Percentiles rank a stretch among this genome's conserved stretches.
Conservation (phyloP, 2,797 vertebrate genomes). For the Coregonus ussuriensis region DNA sequence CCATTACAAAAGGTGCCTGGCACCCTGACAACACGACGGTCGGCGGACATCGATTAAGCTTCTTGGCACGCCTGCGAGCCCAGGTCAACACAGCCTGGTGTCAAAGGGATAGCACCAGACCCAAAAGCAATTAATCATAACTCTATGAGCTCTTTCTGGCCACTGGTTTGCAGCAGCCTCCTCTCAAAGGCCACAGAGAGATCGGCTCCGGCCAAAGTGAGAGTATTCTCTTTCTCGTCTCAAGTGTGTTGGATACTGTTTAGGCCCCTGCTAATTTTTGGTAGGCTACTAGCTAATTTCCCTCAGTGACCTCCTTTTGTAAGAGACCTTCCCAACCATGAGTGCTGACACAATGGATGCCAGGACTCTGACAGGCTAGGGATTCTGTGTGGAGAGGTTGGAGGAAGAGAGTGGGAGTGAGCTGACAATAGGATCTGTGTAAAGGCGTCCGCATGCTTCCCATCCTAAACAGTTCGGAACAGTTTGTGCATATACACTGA, state of each 20-base stretch:
- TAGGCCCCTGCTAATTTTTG: slow-evolving; percentile 75
- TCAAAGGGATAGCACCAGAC: slow-evolving; percentile 28
- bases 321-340: slow-evolving; percentile 73
- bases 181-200: slow-evolving; percentile 6
- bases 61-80: slow-evolving; percentile 22
- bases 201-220: slow-evolving; percentile 40
- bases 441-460: slow-evolving; percentile 22
- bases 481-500: too few species aligned
- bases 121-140: slow-evolving; percentile 49
- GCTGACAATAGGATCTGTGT: slow-evolving; percentile 80
- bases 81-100: slow-evolving; percentile 19
- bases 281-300: slow-evolving; percentile 79
- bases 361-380: slow-evolving; percentile 69
- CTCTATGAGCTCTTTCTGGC: slow-evolving; percentile 37
- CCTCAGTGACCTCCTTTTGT: slow-evolving; percentile 77
- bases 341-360: slow-evolving; percentile 80
- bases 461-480: too few species aligned
- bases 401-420: slow-evolving; percentile 38
- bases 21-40: slow-evolving; percentile 31
- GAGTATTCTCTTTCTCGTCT: slow-evolving; percentile 76
- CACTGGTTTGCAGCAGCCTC: slow-evolving; percentile 2
- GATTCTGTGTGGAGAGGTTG: slow-evolving; percentile 16
- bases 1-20: slow-evolving; percentile 60
- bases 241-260: slow-evolving; percentile 68
- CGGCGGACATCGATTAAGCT: slow-evolving; percentile 40